Percentiles rank a stretch among this genome's conserved stretches.
These are phyloP conservation scores for Cygnus olor DNA, from an alignment of 2,797 vertebrate genomes.

Conservation along the genomic window DNA sequence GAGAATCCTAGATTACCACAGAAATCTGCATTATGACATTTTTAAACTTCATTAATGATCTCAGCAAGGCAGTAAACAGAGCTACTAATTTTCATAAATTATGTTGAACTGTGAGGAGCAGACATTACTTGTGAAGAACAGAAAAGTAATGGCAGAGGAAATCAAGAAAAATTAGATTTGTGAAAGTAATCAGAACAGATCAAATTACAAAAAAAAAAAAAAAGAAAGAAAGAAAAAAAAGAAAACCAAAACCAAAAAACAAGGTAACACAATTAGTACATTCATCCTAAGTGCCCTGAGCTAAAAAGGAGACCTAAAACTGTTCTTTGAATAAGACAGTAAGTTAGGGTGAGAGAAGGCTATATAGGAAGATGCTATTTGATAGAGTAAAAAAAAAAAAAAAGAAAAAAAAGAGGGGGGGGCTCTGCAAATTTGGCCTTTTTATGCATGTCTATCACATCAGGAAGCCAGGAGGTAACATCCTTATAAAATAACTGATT, in stretches of 20 bases:
- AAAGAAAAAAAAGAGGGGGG: not conserved
- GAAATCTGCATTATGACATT: not conserved
- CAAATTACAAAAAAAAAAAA: not conserved
- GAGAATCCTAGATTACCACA: not conserved
- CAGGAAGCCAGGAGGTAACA: slow-evolving; percentile 63
- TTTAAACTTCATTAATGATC: not conserved
- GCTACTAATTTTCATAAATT: not conserved
- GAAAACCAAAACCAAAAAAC: not conserved
- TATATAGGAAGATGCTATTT: not conserved
- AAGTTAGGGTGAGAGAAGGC: not conserved
- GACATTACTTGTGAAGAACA: not conserved
- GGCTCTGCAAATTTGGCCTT: slow-evolving; percentile 21
- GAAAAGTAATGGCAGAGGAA: not conserved
- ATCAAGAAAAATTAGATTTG: not conserved
- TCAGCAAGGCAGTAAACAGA: not conserved
- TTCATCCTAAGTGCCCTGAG: not conserved
- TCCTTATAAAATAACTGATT: slow-evolving; percentile 66
- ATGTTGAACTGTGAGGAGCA: not conserved
- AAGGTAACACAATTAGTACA: not conserved
- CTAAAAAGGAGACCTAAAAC: not conserved
- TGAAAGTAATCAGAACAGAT: not conserved
- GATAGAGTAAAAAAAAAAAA: not conserved
- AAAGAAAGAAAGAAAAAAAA: too few relatives aligned
- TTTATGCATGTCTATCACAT: slow-evolving; percentile 7
- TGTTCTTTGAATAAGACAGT: not conserved